Percentiles rank a stretch among this genome's conserved stretches.
These are phyloP conservation scores for Malacoraja senta DNA, from an alignment of 2,797 vertebrate species.

Conservation along the genomic window DNA sequence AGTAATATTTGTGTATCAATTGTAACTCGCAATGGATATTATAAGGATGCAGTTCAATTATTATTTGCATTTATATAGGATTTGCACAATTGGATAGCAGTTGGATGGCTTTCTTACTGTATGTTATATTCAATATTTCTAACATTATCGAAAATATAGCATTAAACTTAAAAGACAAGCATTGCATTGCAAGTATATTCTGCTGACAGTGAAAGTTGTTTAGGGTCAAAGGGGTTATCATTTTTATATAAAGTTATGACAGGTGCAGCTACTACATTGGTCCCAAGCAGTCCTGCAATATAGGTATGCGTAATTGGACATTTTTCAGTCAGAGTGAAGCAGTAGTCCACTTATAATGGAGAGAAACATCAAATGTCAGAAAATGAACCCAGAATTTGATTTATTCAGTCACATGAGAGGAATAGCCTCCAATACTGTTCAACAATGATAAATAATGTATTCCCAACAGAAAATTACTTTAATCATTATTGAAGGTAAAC, in stretches of 20 bases:
- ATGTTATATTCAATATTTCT: neutral
- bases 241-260: neutral
- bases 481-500: neutral
- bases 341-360: neutral
- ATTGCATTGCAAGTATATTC: neutral
- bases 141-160: neutral
- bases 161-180: neutral
- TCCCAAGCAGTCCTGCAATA: neutral
- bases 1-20: neutral
- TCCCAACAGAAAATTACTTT: neutral
- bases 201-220: neutral
- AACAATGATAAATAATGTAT: neutral
- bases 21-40: neutral
- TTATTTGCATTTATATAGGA: neutral
- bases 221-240: neutral
- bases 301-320: neutral
- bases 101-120: neutral
- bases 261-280: neutral
- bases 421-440: neutral
- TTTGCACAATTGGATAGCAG: neutral
- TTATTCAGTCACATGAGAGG: neutral
- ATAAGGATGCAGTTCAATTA: neutral
- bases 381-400: neutral
- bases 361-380: neutral
- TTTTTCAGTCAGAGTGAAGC: neutral